A percentile compares a stretch with the other conserved stretches of the same genome.
phyloP scores from a whole-genome alignment of 2,113 vertebrate genomes.

The Paracanthobrama guichenoti region DNA sequence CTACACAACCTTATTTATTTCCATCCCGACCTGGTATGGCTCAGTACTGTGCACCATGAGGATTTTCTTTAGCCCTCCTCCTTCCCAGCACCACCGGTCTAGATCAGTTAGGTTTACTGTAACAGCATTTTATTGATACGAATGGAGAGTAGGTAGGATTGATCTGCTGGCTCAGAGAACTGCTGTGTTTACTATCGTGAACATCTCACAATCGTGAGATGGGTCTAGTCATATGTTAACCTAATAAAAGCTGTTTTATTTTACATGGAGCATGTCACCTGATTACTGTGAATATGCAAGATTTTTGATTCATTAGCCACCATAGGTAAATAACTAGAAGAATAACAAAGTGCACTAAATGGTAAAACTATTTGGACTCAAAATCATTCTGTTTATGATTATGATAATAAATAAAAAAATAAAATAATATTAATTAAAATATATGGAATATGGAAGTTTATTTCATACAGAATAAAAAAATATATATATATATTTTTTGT shows the following conservation, averaged over 20 bases:
- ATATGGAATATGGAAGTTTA: no score
- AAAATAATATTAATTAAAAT: not conserved
- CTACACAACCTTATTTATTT: no score
- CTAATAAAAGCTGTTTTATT: no score
- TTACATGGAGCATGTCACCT: no score
- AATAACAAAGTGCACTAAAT: not conserved
- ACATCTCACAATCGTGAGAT: no score
- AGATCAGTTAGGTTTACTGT: not conserved
- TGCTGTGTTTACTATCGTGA: no score
- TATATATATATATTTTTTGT: no score
- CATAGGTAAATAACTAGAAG: not conserved
- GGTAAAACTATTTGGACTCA: not conserved
- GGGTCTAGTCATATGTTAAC: no score
- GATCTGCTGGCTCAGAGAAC: not conserved
- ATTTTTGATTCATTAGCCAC: not conserved
- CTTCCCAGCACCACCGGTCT: not conserved
- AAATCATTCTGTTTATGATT: not conserved
- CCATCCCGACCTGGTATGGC: no score
- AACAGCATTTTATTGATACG: not conserved
- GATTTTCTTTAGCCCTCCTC: not conserved
- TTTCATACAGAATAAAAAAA: no score
- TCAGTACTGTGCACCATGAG: no score
- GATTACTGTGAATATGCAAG: no score
- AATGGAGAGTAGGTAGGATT: not conserved
- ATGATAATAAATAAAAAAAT: not conserved